A percentile compares a stretch with the other conserved stretches of the same genome.
Evolutionary conservation across 1,140 invertebrate species (phyloP).

Genomic region (Arion vulgaris): DNA sequence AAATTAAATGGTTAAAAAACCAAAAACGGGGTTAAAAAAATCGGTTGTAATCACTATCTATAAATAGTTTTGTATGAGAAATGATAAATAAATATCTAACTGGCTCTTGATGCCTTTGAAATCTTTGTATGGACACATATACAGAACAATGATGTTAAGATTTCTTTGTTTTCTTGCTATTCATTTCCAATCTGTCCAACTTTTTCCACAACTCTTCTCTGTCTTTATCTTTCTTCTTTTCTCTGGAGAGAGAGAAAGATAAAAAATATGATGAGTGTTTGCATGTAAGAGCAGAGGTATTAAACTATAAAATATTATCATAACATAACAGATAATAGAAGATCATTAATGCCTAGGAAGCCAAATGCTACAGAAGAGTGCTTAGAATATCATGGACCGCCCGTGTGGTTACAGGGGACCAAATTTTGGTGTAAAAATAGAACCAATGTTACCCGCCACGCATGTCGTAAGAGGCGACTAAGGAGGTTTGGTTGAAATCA

Average conservation of each 20-base stretch:
- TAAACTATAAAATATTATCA: too few species aligned
- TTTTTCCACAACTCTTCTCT: constrained; percentile 72
- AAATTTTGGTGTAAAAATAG: too few species aligned
- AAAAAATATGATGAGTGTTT: neutral
- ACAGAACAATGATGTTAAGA: constrained; percentile 42
- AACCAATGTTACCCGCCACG: too few species aligned
- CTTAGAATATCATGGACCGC: too few species aligned
- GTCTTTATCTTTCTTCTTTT: constrained; percentile 73
- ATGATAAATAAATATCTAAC: constrained; percentile 40
- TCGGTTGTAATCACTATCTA: constrained; percentile 21
- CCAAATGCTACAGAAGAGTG: too few species aligned
- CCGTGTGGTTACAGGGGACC: too few species aligned
- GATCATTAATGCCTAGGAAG: too few species aligned
- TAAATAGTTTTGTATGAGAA: constrained; percentile 6
- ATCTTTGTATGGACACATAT: constrained; percentile 16
- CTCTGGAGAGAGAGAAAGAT: constrained; percentile 56
- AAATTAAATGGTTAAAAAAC: neutral
- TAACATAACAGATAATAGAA: too few species aligned
- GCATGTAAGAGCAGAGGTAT: neutral
- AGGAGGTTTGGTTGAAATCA: too few species aligned
- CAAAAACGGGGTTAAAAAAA: constrained; percentile 10
- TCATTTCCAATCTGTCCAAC: constrained; percentile 70
- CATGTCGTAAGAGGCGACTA: too few species aligned
- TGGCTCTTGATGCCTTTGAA: constrained; percentile 34
- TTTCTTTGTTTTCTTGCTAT: constrained; percentile 60